Base-by-base conservation (phyloP, 2,113 vertebrate genomes). In the Xiphophorus maculatus region DNA sequence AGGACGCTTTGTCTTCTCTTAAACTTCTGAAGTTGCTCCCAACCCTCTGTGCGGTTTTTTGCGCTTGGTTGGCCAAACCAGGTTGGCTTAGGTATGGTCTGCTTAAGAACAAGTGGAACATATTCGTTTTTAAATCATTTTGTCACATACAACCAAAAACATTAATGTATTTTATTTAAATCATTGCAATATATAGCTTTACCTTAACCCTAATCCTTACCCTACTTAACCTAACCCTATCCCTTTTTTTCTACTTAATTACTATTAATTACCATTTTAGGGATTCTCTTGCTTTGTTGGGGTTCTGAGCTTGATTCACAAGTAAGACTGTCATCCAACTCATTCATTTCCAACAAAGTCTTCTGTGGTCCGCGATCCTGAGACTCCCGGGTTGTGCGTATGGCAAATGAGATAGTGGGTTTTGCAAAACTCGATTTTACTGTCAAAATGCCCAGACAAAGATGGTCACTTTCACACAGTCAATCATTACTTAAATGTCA, bases 1-100 rank as follows among this genome's bases (percentile, higher is more conserved):
- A 98, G 93, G 86, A 95, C 97, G 69, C 76, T 90, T 14, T 94
- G 93, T 10, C 74, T 88, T 29, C 86, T 89, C 79, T 94, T 92
- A 32, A 96, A 80, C 33, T 71, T 94, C 70, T 88, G 77, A 1
- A 96, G 87, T 32, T 88, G 87, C 4, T 69, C 74, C 13, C 8
- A 25, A 1, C 90, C 92, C 32, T 82, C 83, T 0, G 75, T 77
- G 33, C 72, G 87, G 66, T 94, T 93, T 7, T 84, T 79, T 63
- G 84, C 77, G 1, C 73, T 77, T 7, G 86, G 87, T 48, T 88
- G 90, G 0, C 76, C 82, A 85, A 86, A 93, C 91, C 91, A 87
- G 7, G 73, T 76, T 19, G n/a, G 73, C 37, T 90, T 96, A 48
- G 78, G 75, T 72, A 76, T 78, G 63, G 5, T 33, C 72, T 76